phyloP scores from a whole-genome alignment of 2,888 invertebrate species.

The Leptopterna dolabrata region DNA sequence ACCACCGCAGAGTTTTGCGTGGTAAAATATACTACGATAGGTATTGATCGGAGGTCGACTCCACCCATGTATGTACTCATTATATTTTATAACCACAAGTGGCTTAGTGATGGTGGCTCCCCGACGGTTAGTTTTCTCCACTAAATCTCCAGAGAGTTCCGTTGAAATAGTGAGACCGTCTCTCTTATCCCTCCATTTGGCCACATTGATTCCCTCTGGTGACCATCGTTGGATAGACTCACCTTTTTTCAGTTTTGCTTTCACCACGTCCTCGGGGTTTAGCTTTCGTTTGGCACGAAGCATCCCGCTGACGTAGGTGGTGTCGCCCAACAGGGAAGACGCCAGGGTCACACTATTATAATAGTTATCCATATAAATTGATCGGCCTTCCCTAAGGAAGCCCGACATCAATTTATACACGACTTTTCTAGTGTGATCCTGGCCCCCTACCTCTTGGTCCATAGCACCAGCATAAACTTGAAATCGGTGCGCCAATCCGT shows the following conservation, averaged over 20 bases:
- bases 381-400: conserved; percentile 29
- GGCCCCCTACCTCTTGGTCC: conserved; percentile 61
- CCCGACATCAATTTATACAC: conserved; percentile 7
- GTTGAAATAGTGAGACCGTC: conserved; percentile 39
- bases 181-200: conserved; percentile 53
- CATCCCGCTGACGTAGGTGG: conserved; percentile 47
- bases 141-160: conserved; percentile 32
- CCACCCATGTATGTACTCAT: conserved; percentile 43
- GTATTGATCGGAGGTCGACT: conserved; percentile 50
- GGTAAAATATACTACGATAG: conserved; percentile 46
- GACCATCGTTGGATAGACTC: conserved; percentile 25
- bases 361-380: conserved; percentile 48
- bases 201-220: conserved; percentile 23
- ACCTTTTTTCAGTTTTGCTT: conserved; percentile 40
- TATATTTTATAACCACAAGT: conserved; percentile 42
- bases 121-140: not conserved
- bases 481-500: conserved; percentile 63
- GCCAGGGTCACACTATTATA: conserved; percentile 46
- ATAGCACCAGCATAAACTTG: conserved; percentile 62
- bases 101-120: not conserved
- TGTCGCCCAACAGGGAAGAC: not conserved
- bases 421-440: conserved; percentile 32
- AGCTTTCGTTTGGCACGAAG: conserved; percentile 26
- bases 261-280: conserved; percentile 37
- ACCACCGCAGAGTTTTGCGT: conserved; percentile 30